Evolutionary conservation across 2,888 invertebrate genomes (phyloP).

Genomic region (Cephus pygmeus): DNA sequence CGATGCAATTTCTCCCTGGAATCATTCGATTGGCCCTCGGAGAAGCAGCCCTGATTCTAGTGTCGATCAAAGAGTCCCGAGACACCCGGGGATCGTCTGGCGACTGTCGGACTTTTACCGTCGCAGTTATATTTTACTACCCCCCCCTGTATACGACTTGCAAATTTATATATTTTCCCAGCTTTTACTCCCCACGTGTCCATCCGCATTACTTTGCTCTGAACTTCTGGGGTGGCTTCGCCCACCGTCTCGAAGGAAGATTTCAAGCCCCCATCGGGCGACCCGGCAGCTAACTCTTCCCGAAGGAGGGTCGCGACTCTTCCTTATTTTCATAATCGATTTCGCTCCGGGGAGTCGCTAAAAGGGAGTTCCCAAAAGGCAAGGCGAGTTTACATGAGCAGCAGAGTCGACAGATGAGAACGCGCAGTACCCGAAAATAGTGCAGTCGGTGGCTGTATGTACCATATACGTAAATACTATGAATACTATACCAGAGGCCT

Average conservation of each 20-base stretch:
- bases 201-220: too few species aligned
- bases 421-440: neutral
- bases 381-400: too few species aligned
- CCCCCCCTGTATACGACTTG: neutral
- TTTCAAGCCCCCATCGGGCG: neutral
- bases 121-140: neutral
- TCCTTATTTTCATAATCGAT: conserved; percentile 51
- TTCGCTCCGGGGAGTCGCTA: conserved; percentile 34
- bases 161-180: conserved; percentile 2
- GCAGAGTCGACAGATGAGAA: too few species aligned
- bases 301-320: conserved; percentile 29
- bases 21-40: neutral
- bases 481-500: too few species aligned
- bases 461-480: neutral
- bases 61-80: neutral
- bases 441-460: neutral
- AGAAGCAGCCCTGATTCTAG: neutral
- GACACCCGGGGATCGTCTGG: too few species aligned
- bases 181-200: neutral
- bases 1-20: neutral
- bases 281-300: conserved; percentile 11
- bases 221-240: neutral
- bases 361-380: too few species aligned
- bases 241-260: conserved; percentile 14
- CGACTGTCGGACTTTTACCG: neutral